Base-by-base conservation (phyloP, 2,113 vertebrate genomes). In the Apaloderma vittatum region DNA sequence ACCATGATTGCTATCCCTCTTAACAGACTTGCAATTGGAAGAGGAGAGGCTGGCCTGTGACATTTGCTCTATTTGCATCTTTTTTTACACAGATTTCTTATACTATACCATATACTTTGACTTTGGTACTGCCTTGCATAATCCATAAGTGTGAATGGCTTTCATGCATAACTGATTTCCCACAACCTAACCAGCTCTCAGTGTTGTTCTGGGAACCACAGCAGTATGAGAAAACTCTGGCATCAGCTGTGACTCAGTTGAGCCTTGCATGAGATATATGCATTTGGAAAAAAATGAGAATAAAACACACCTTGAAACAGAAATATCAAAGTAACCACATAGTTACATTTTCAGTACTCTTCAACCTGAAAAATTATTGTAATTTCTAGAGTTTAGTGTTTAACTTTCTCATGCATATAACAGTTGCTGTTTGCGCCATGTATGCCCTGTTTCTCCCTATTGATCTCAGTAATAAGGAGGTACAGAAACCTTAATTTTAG, bases 1-100 rank as follows among this genome's bases (percentile, higher is more conserved):
- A 11, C 27, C 3, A 1, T 52, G 29, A 22, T 46, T 73, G 14
- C 30, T 26, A 17, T 68, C 22, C 34, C 20, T 62, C 32, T 89
- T 37, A 22, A 9, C 18, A 63, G 40, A 14, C 26, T 46, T 52
- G 26, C 13, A 73, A 15, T 0, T 0, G 58, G 22, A 62, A 57
- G 48, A 75, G 32, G 36, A 81, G 51, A 74, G 27, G 22, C 21
- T 72, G 36, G 14, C 32, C 52, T 49, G 4, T 55, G 67, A 24
- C 17, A 43, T 40, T 26, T 58, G 13, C 8, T 85, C 13, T 36
- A 7, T 40, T 80, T 62, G 3, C 21, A 67, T 8, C 4, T 3
- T 34, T 63, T 94, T 57, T 46, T 80, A 40, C 30, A 36, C 8
- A 52, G 23, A 17, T 27, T n/a, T 63, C 24, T 65, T 67, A 4